Percentiles rank a stretch among this genome's conserved stretches.
phyloP scores from a whole-genome alignment of 92 coral and sea anemone species.

The Blastomussa wellsi region DNA sequence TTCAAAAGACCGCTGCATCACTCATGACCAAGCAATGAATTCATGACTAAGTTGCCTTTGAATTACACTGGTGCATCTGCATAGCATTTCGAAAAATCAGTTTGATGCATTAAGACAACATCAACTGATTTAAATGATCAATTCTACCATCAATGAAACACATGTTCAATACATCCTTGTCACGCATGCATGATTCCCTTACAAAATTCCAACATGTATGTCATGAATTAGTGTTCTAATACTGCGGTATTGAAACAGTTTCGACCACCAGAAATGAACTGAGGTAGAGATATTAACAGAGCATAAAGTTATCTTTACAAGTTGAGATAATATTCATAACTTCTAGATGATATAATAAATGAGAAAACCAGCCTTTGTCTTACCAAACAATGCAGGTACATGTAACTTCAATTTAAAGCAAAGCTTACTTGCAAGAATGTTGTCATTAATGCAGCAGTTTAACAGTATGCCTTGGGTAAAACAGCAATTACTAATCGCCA shows the following conservation, averaged over 20 bases:
- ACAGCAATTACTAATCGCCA: no score
- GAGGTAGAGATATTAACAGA: background rate
- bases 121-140: background rate
- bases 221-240: background rate
- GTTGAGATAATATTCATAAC: constrained; percentile 5
- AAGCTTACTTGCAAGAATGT: background rate
- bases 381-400: background rate
- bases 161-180: background rate
- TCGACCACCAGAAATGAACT: background rate
- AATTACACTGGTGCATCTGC: background rate
- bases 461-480: background rate
- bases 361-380: background rate
- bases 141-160: background rate
- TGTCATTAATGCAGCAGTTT: background rate
- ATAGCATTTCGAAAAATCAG: background rate
- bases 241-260: background rate
- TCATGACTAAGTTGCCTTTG: background rate
- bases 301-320: background rate
- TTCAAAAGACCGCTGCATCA: background rate
- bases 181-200: background rate
- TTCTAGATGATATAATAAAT: background rate
- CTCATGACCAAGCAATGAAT: background rate
- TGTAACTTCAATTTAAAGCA: background rate
- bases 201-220: background rate
- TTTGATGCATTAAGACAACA: background rate